These are phyloP conservation scores for Hetaerina titia DNA, from an alignment of 2,888 invertebrate species.

Conservation along the genomic window DNA sequence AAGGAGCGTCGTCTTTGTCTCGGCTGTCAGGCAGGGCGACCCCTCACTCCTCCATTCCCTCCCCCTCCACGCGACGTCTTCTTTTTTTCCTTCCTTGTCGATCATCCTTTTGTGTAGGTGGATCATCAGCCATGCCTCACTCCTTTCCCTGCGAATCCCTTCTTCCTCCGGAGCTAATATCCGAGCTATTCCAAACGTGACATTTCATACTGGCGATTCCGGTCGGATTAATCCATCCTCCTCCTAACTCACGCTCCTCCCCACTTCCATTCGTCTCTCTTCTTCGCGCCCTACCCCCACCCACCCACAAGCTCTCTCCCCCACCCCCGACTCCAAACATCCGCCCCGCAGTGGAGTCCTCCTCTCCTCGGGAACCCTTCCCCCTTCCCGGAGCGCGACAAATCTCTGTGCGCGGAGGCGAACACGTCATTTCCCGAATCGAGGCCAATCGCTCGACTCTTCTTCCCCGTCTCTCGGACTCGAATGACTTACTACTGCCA, in stretches of 20 bases:
- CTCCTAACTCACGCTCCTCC: not conserved
- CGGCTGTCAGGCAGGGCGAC: conserved; percentile 4
- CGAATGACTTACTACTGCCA: not conserved
- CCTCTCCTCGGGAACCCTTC: not conserved
- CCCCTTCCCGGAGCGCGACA: not conserved
- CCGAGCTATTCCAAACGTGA: conserved; percentile 1
- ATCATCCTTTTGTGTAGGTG: not conserved
- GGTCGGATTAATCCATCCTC: not conserved
- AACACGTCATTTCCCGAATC: not conserved
- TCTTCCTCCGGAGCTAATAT: not conserved
- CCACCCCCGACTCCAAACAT: not conserved
- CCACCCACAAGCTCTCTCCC: not conserved
- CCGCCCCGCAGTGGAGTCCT: not conserved
- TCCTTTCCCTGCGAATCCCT: not conserved
- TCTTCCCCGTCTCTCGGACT: not conserved
- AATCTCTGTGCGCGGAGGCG: not conserved
- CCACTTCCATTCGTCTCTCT: not conserved
- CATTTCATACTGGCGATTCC: conserved; percentile 6
- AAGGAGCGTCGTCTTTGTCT: not conserved
- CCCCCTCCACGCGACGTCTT: not conserved
- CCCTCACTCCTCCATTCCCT: not conserved
- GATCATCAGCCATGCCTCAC: not conserved
- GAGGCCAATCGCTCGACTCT: not conserved
- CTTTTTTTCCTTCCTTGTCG: not conserved
- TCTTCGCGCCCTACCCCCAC: too few relatives aligned